phyloP scores from a whole-genome alignment of 2,888 invertebrate genomes.

The Aricia artaxerxes region DNA sequence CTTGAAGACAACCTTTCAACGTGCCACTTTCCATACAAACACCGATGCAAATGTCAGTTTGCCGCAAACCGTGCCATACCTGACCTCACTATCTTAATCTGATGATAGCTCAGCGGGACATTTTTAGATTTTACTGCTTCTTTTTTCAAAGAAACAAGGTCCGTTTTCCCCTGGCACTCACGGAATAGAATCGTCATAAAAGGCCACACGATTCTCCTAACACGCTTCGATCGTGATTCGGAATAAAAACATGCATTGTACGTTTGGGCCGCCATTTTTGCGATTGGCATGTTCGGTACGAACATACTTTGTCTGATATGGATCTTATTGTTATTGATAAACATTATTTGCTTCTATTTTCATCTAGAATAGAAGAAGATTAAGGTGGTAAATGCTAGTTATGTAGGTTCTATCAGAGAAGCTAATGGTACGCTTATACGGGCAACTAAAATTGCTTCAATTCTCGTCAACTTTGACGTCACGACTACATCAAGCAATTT shows the following conservation, averaged over 20 bases:
- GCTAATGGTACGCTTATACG: too few relatives aligned
- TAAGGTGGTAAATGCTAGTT: neutral
- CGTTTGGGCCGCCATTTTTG: slow-evolving; percentile 38
- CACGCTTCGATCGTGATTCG: slow-evolving; percentile 66
- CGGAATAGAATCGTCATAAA: slow-evolving; percentile 67
- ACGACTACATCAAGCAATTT: too few relatives aligned
- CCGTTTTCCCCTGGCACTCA: slow-evolving; percentile 45
- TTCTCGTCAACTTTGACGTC: too few relatives aligned
- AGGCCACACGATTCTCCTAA: slow-evolving; percentile 63
- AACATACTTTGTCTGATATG: slow-evolving; percentile 5
- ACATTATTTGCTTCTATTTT: neutral
- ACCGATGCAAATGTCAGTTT: slow-evolving; percentile 43
- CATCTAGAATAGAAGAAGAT: neutral
- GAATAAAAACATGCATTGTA: slow-evolving; percentile 51
- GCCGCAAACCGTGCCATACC: slow-evolving; percentile 57
- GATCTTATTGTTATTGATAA: slow-evolving; percentile 7
- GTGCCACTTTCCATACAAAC: slow-evolving; percentile 44
- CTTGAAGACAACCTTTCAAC: slow-evolving; percentile 38
- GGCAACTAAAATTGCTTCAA: too few relatives aligned
- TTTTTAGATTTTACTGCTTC: slow-evolving; percentile 42
- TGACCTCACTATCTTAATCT: slow-evolving; percentile 74
- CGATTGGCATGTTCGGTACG: neutral
- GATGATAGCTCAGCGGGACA: slow-evolving; percentile 70
- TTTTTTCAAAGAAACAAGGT: slow-evolving; percentile 48
- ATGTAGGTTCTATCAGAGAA: neutral